A percentile compares a stretch with the other conserved stretches of the same genome.
These are phyloP conservation scores for Allochrocebus solatus DNA, from an alignment of 2,797 vertebrate species.

Conservation along the genomic window DNA sequence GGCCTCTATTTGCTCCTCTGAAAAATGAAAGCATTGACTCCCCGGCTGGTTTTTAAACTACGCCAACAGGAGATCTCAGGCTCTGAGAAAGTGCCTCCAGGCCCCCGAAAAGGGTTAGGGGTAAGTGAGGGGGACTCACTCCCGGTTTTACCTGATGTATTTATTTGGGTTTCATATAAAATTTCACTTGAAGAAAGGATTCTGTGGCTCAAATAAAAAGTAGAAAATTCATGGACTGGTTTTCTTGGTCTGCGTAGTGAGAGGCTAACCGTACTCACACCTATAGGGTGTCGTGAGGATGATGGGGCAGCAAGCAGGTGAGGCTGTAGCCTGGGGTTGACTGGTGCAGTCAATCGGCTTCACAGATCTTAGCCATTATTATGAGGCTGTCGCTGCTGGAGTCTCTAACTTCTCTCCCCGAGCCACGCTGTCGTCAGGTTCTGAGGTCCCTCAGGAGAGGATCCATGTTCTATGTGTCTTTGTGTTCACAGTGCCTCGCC, in stretches of 20 bases:
- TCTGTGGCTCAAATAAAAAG: neutral
- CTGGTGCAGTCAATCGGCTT: neutral
- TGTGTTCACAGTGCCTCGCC: neutral
- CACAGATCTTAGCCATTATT: fast-evolving
- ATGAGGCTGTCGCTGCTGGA: neutral
- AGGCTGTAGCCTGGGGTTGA: neutral
- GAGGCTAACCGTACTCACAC: neutral
- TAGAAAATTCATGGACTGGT: neutral
- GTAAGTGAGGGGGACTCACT: neutral
- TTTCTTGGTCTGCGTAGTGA: neutral
- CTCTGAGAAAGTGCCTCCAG: neutral
- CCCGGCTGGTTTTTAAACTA: neutral
- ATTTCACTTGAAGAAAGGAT: neutral
- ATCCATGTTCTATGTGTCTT: neutral
- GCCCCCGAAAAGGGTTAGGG: neutral
- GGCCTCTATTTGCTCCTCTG: neutral
- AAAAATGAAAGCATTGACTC: neutral
- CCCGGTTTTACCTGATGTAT: neutral
- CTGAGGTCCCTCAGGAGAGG: neutral
- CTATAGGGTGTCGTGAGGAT: neutral
- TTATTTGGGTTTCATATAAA: neutral
- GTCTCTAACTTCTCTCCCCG: fast-evolving
- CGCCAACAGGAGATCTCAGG: neutral
- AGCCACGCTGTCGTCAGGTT: fast-evolving
- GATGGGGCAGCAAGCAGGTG: neutral